These are phyloP conservation scores for Epirrhoe tristata DNA, from an alignment of 2,888 invertebrate species.

Conservation along the genomic window DNA sequence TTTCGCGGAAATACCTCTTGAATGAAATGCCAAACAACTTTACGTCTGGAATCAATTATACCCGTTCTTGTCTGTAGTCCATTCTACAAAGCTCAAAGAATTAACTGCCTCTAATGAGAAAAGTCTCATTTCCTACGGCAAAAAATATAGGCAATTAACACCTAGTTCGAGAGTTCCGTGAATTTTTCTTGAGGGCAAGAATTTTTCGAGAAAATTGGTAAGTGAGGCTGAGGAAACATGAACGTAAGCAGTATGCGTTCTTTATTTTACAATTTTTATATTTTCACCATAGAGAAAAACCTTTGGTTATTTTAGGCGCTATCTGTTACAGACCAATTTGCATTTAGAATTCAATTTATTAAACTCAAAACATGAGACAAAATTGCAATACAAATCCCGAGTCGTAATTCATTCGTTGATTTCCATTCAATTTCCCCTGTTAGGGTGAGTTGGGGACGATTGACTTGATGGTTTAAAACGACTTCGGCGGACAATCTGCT, in stretches of 20 bases:
- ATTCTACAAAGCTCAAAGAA: conserved; percentile 64
- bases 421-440: conserved; percentile 64
- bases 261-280: too few species aligned
- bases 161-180: conserved; percentile 46
- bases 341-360: background rate
- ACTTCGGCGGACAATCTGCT: conserved; percentile 58
- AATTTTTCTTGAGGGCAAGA: conserved; percentile 28
- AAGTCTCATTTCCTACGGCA: conserved; percentile 64
- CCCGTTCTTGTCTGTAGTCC: conserved; percentile 45
- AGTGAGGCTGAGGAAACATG: too few species aligned
- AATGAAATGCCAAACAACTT: conserved; percentile 40
- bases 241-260: too few species aligned
- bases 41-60: conserved; percentile 54
- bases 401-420: conserved; percentile 71
- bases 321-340: background rate
- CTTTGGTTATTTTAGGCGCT: background rate
- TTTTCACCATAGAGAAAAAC: too few species aligned
- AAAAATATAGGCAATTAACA: conserved; percentile 65
- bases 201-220: conserved; percentile 23
- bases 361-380: conserved; percentile 10
- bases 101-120: conserved; percentile 74
- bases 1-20: conserved; percentile 34
- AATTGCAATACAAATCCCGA: conserved; percentile 53
- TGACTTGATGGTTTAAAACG: conserved; percentile 57
- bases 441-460: conserved; percentile 48